A percentile compares a stretch with the other conserved stretches of the same genome.
Conservation (phyloP, 1,140 invertebrate species). For the Protaetia brevitarsis region DNA sequence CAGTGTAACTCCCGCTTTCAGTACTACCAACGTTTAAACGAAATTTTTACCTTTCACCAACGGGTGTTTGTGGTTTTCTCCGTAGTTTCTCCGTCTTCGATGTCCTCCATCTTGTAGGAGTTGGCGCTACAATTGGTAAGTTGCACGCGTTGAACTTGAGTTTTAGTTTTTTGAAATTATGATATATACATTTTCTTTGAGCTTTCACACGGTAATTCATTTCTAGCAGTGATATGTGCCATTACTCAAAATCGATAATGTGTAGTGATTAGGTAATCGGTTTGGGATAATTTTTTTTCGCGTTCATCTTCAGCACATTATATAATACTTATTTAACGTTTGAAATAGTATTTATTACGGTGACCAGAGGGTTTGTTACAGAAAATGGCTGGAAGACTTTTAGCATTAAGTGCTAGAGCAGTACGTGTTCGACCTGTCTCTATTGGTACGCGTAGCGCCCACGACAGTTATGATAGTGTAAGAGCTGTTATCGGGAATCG, state of each 20-base stretch:
- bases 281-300: background rate
- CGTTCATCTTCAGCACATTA: background rate
- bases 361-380: too few species aligned
- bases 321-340: background rate
- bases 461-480: slow-evolving; percentile 25
- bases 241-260: background rate
- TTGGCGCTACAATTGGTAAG: slow-evolving; percentile 3
- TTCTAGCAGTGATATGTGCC: too few species aligned
- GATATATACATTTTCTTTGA: too few species aligned
- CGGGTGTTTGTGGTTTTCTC: too few species aligned
- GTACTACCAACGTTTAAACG: background rate
- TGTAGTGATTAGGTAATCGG: slow-evolving; percentile 3
- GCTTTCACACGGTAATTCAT: too few species aligned
- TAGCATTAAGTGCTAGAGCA: slow-evolving; percentile 30
- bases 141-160: too few species aligned
- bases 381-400: slow-evolving; percentile 36
- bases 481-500: slow-evolving; percentile 69
- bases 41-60: background rate
- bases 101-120: slow-evolving; percentile 13
- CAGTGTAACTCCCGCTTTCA: background rate
- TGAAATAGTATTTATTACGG: too few species aligned
- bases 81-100: background rate
- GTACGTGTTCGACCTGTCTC: slow-evolving; percentile 24
- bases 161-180: too few species aligned
- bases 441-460: slow-evolving; percentile 32